A percentile compares a stretch with the other conserved stretches of the same genome.
Evolutionary conservation across 2,888 invertebrate genomes (phyloP).

Genomic region (Schizaphis graminum): DNA sequence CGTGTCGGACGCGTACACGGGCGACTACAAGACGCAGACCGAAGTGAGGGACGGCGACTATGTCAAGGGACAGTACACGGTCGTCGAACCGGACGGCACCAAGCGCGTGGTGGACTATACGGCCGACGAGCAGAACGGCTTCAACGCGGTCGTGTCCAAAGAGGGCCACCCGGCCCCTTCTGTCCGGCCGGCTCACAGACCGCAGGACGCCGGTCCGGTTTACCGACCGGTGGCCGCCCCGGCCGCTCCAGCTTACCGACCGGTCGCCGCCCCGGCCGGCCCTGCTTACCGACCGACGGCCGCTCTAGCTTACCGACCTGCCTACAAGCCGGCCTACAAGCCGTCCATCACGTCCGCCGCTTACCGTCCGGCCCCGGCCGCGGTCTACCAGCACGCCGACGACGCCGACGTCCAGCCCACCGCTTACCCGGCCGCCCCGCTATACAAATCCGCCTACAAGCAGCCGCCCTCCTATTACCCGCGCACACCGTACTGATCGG

Average conservation of each 20-base stretch:
- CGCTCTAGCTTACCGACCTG: constrained; percentile 56
- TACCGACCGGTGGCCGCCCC: background rate
- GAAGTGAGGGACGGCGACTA: constrained; percentile 68
- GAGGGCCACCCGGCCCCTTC: constrained; percentile 62
- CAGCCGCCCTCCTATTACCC: background rate
- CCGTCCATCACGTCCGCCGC: constrained; percentile 55
- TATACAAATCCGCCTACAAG: constrained; percentile 51
- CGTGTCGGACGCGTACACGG: constrained; percentile 68
- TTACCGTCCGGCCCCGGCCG: constrained; percentile 64
- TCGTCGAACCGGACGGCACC: constrained; percentile 68
- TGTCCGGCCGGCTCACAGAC: constrained; percentile 9
- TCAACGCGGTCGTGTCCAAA: constrained; percentile 67
- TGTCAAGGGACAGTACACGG: constrained; percentile 68
- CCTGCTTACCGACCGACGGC: background rate
- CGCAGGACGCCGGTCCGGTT: constrained; percentile 24
- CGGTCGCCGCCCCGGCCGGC: background rate
- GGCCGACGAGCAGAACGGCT: constrained; percentile 68
- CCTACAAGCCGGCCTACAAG: constrained; percentile 48
- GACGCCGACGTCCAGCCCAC: background rate
- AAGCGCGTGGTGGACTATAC: constrained; percentile 68
- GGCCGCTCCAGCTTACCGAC: constrained; percentile 57
- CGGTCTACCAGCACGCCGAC: constrained; percentile 45
- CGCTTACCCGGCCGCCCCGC: constrained; percentile 52
- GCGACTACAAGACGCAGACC: constrained; percentile 68
- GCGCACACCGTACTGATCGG: background rate